A percentile compares a stretch with the other conserved stretches of the same genome.
Evolutionary conservation across 2,888 invertebrate genomes (phyloP).

Genomic region (Chaitophorus viminalis): DNA sequence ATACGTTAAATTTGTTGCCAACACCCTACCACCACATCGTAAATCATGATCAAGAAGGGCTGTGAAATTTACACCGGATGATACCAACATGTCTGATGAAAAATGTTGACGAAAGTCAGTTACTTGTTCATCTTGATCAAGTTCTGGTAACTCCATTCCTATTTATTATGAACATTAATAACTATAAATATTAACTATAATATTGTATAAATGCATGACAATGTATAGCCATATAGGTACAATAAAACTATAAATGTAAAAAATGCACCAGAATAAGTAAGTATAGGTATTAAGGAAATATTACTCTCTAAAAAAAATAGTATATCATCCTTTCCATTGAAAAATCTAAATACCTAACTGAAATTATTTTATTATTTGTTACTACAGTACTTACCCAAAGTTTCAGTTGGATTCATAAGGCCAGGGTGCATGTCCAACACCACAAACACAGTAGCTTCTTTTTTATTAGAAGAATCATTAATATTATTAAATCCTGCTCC

Average conservation of each 20-base stretch:
- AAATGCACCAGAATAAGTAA: no score
- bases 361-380: no score
- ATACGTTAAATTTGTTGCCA: constrained; percentile 75
- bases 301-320: no score
- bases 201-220: neutral
- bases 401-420: constrained; percentile 79
- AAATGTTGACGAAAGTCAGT: constrained; percentile 80
- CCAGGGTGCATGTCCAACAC: constrained; percentile 79
- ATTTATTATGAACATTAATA: neutral
- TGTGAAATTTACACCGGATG: constrained; percentile 78
- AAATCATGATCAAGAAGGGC: constrained; percentile 79
- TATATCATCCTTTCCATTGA: no score
- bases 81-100: constrained; percentile 73
- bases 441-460: constrained; percentile 72
- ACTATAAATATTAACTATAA: no score
- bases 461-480: constrained; percentile 57
- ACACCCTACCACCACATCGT: constrained; percentile 79
- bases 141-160: constrained; percentile 75
- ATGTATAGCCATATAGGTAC: neutral
- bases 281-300: no score
- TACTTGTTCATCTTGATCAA: constrained; percentile 78
- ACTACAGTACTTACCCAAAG: constrained; percentile 70
- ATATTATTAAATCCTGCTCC: constrained; percentile 48
- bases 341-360: no score
- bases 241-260: no score